Conservation (phyloP, 1,140 invertebrate genomes). For the Brachionus manjavacas region DNA sequence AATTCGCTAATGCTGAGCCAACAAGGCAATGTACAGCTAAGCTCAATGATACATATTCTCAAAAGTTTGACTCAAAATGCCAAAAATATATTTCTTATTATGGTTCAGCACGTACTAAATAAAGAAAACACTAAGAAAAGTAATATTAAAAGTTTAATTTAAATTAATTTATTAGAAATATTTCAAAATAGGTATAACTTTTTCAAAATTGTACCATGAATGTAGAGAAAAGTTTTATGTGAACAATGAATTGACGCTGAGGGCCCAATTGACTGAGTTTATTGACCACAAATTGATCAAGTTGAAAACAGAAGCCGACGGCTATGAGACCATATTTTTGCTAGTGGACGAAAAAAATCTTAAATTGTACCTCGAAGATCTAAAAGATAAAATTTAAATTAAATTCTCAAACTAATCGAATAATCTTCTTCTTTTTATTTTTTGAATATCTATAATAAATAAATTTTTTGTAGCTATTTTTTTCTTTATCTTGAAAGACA, state of each 20-base stretch:
- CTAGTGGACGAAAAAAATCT: constrained; percentile 33
- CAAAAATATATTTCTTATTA: constrained; percentile 74
- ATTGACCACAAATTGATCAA: constrained; percentile 83
- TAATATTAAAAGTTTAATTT: constrained; percentile 56
- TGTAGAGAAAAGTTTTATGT: constrained; percentile 80
- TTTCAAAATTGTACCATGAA: constrained; percentile 75
- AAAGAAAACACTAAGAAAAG: constrained; percentile 66
- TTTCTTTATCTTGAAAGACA: constrained; percentile 15
- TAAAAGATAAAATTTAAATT: constrained; percentile 36
- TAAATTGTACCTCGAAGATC: neutral
- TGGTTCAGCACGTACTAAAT: constrained; percentile 71
- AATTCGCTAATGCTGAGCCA: constrained; percentile 75
- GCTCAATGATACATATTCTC: constrained; percentile 67
- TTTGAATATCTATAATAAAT: neutral
- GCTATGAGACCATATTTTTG: constrained; percentile 2
- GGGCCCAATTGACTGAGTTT: constrained; percentile 85
- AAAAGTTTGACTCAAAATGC: constrained; percentile 79
- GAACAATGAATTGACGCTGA: constrained; percentile 77
- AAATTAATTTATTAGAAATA: constrained; percentile 48
- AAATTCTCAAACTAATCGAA: neutral
- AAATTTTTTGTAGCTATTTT: neutral
- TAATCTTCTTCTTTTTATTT: neutral
- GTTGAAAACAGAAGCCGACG: constrained; percentile 60
- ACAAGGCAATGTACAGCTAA: constrained; percentile 51
- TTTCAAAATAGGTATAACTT: constrained; percentile 68